Conservation (phyloP, 2,888 invertebrate species). For the Unio pictorum region DNA sequence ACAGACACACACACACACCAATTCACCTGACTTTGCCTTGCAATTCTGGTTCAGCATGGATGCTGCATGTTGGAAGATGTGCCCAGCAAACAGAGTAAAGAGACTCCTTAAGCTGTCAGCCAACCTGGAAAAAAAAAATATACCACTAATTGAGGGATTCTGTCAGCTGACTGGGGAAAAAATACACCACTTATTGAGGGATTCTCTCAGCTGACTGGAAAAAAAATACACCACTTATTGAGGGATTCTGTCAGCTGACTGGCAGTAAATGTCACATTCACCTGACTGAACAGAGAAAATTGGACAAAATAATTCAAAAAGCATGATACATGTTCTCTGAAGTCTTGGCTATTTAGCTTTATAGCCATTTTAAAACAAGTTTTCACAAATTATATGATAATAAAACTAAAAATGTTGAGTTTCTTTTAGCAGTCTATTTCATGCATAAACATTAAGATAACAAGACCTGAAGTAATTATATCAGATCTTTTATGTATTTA, state of each 20-base stretch:
- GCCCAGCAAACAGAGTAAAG: constrained; percentile 91
- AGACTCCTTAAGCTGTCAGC: constrained; percentile 88
- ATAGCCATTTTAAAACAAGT: too few relatives aligned
- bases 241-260: not conserved
- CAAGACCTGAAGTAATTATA: too few relatives aligned
- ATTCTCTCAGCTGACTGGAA: not conserved
- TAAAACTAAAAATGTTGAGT: too few relatives aligned
- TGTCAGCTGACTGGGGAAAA: not conserved
- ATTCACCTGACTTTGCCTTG: constrained; percentile 73
- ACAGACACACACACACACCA: not conserved
- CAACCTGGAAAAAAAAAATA: constrained; percentile 74
- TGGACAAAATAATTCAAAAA: not conserved
- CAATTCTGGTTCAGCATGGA: constrained; percentile 81
- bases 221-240: not conserved
- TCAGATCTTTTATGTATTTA: too few relatives aligned
- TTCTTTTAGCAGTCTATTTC: too few relatives aligned
- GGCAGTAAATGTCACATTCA: not conserved
- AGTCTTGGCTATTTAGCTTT: too few relatives aligned
- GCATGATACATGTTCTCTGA: too few relatives aligned
- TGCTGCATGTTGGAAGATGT: constrained; percentile 87
- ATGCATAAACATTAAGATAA: too few relatives aligned
- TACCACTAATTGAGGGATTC: not conserved
- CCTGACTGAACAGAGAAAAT: not conserved
- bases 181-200: not conserved
- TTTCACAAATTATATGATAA: too few relatives aligned